These are phyloP conservation scores for Thalassoma bifasciatum DNA, from an alignment of 2,113 vertebrate species.

Conservation along the genomic window DNA sequence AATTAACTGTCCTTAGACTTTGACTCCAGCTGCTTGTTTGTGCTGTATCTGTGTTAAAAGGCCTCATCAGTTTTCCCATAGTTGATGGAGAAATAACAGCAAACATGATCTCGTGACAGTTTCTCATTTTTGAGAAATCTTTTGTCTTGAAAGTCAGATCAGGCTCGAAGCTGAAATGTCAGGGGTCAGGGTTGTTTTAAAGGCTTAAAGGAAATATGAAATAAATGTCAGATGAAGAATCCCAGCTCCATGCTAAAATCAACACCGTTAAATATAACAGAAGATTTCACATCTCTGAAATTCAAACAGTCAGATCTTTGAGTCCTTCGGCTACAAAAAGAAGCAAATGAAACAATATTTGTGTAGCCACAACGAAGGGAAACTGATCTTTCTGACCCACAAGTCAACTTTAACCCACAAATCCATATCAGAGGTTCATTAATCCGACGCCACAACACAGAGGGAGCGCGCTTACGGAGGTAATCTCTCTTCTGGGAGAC, in stretches of 20 bases:
- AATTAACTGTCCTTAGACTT: neutral
- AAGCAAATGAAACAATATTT: neutral
- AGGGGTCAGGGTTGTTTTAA: neutral
- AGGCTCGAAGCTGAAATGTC: neutral
- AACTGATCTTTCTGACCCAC: constrained; percentile 40
- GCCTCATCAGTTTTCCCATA: neutral
- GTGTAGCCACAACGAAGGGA: neutral
- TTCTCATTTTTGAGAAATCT: neutral
- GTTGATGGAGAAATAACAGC: neutral
- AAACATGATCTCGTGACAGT: too few relatives aligned
- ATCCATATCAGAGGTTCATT: constrained; percentile 49
- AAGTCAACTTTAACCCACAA: constrained; percentile 59
- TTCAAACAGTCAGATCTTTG: neutral
- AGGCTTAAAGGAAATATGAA: neutral
- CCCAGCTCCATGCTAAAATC: too few relatives aligned
- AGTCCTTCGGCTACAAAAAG: neutral
- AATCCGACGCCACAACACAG: constrained; percentile 42
- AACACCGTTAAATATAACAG: neutral
- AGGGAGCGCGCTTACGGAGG: constrained; percentile 29
- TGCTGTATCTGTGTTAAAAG: neutral
- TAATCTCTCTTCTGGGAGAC: constrained; percentile 56
- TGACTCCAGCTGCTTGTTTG: fast-evolving
- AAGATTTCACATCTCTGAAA: neutral
- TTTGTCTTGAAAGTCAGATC: neutral
- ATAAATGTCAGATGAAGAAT: neutral